Percentiles rank a stretch among this genome's conserved stretches.
phyloP scores from a whole-genome alignment of 2,797 vertebrate genomes.

The Choloepus didactylus region DNA sequence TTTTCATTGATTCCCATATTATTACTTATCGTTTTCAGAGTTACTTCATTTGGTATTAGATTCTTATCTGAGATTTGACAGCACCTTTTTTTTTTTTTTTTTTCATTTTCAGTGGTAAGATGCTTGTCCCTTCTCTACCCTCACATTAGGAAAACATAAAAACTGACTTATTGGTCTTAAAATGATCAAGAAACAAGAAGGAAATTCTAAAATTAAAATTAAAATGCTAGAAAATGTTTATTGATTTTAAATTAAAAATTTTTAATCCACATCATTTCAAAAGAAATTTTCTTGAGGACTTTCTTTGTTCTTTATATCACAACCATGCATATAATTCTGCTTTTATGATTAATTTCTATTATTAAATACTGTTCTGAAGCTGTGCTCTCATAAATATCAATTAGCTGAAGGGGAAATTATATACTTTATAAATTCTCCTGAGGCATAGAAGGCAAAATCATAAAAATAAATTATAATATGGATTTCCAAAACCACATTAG shows the following conservation, averaged over 20 bases:
- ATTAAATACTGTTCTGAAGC: conserved; percentile 61
- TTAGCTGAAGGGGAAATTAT: conserved; percentile 75
- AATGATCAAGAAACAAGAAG: background rate
- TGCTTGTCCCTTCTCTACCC: background rate
- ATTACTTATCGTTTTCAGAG: background rate
- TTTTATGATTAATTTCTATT: conserved; percentile 51
- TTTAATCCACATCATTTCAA: conserved; percentile 83
- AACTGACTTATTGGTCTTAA: background rate
- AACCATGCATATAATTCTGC: background rate
- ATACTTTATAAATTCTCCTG: conserved; percentile 64
- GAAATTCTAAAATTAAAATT: conserved; percentile 60
- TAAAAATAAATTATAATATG: background rate
- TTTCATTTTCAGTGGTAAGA: conserved; percentile 34
- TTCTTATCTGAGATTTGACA: conserved; percentile 7
- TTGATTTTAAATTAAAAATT: conserved; percentile 85
- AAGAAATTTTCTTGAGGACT: conserved; percentile 78
- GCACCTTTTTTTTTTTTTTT: conserved; percentile 20
- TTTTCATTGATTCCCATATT: conserved; percentile 62
- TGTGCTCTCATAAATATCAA: conserved; percentile 80
- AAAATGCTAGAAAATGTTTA: conserved; percentile 76
- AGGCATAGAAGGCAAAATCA: conserved; percentile 76
- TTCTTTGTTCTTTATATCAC: background rate
- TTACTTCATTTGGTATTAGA: background rate
- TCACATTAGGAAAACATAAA: background rate
- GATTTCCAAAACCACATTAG: conserved; percentile 46